Percentiles rank a stretch among this genome's conserved stretches.
Evolutionary conservation across 1,140 invertebrate species (phyloP).

Genomic region (Polyergus mexicanus): DNA sequence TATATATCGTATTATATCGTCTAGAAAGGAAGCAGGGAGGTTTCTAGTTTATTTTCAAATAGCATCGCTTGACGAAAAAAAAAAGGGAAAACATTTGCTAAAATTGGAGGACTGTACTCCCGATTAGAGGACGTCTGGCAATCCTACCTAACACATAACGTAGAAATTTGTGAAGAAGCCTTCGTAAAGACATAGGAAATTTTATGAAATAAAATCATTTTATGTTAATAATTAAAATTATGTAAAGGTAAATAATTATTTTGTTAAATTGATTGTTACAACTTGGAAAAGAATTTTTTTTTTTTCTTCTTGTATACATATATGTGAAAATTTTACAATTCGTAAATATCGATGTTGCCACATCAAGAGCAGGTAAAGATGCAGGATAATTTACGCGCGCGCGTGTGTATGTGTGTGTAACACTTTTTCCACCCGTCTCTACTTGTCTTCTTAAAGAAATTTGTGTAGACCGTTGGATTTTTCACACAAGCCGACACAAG

Average conservation of each 20-base stretch:
- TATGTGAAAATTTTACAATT: not conserved
- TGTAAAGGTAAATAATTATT: not conserved
- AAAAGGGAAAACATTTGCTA: no score
- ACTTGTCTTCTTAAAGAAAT: not conserved
- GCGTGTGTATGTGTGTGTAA: not conserved
- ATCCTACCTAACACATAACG: not conserved
- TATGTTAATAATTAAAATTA: conserved; percentile 8
- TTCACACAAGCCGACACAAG: not conserved
- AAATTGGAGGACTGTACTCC: no score
- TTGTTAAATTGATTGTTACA: not conserved
- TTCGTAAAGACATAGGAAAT: not conserved
- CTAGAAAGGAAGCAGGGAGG: no score
- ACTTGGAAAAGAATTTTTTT: not conserved
- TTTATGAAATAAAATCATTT: conserved; percentile 12
- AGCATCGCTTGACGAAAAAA: no score
- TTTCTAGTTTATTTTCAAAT: no score
- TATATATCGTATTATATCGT: no score
- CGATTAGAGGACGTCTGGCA: no score
- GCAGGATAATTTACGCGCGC: not conserved
- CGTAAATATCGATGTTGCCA: conserved; percentile 1
- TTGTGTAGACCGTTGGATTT: not conserved
- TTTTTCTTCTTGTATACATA: not conserved
- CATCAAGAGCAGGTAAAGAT: not conserved
- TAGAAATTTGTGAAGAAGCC: not conserved
- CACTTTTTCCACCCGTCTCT: not conserved